Base-by-base conservation (phyloP, 2,797 vertebrate species). In the Nannoperca australis region DNA sequence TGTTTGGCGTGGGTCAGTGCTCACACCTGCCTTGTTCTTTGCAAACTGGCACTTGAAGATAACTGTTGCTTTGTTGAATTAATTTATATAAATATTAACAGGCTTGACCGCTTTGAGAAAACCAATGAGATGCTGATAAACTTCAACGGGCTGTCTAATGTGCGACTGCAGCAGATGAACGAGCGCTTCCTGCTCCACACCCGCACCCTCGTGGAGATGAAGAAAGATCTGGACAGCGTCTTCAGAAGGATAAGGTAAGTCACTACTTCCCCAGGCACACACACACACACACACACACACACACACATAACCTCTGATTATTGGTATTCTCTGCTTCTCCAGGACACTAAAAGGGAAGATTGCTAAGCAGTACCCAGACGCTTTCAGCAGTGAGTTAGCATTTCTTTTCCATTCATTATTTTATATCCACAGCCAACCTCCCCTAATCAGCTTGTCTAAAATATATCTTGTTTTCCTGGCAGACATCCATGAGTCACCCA, bases 111-210 rank as follows among this genome's bases (percentile, higher is more conserved):
- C 2, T 99, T 99, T 44, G 98, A 99, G 91, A 99, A 99, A 91
- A 99, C 98, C 51, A 99, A 99, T 0, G 98, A 99, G 92, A 99
- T 99, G 98, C 94, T 99, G 40, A 96, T 99, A 67, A 99, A 99
- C 89, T 99, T 99, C 85, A 99, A 99, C 62, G 97, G 96, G 60
- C 93, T 99, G 76, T 99, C 98, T 1, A 97, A 93, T 0, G 94
- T 97, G 14, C 94, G 98, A 44, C 95, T 99, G 85, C 97, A 98
- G 85, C 98, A 99, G 93, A 99, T 99, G 98, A 97, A 92, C 0
- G 98, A 99, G 66, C 96, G 96, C 17, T 99, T 99, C 89, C 70
- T 96, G 66, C 96, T 97, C 71, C 98, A 99, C 90, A 99, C 97
- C 0, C 92, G 96, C 45, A 97, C 96, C 0, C 94, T 99, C 63